phyloP scores from a whole-genome alignment of 2,888 invertebrate species.

The Standfussiana lucernea region DNA sequence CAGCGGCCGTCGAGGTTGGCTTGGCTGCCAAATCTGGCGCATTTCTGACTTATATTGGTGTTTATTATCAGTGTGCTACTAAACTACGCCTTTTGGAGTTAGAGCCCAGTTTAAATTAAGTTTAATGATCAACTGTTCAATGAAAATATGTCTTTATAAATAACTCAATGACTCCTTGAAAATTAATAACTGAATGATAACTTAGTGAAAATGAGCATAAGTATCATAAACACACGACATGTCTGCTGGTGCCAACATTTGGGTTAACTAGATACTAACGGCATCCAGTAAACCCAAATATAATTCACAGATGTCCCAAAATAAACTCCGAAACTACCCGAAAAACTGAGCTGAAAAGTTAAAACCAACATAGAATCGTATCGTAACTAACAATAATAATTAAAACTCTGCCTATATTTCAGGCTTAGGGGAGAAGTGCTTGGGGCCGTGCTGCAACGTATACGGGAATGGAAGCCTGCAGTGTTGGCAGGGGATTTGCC shows the following conservation, averaged over 20 bases:
- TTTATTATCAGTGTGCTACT: constrained; percentile 29
- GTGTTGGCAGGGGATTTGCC: constrained; percentile 86
- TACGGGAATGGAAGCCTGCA: constrained; percentile 78
- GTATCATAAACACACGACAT: no score
- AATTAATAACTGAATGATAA: no score
- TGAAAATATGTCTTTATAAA: constrained; percentile 1
- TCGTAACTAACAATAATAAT: constrained; percentile 38
- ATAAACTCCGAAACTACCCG: constrained; percentile 22
- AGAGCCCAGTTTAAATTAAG: constrained; percentile 25
- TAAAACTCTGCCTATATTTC: constrained; percentile 59
- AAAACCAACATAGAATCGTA: constrained; percentile 15
- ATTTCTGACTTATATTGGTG: constrained; percentile 35
- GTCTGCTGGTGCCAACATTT: background rate
- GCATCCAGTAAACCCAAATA: background rate
- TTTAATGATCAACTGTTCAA: background rate
- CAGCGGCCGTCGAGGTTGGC: constrained; percentile 16
- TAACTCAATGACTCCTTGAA: background rate
- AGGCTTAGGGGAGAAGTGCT: constrained; percentile 85
- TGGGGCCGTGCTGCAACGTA: constrained; percentile 81
- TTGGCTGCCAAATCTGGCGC: constrained; percentile 37
- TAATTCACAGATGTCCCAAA: background rate
- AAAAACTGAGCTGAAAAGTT: constrained; percentile 34
- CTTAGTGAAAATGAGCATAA: background rate
- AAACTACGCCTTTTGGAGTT: constrained; percentile 13
- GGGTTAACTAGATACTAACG: background rate